These are phyloP conservation scores for Cardinalis cardinalis DNA, from an alignment of 2,113 vertebrate species.

Conservation along the genomic window DNA sequence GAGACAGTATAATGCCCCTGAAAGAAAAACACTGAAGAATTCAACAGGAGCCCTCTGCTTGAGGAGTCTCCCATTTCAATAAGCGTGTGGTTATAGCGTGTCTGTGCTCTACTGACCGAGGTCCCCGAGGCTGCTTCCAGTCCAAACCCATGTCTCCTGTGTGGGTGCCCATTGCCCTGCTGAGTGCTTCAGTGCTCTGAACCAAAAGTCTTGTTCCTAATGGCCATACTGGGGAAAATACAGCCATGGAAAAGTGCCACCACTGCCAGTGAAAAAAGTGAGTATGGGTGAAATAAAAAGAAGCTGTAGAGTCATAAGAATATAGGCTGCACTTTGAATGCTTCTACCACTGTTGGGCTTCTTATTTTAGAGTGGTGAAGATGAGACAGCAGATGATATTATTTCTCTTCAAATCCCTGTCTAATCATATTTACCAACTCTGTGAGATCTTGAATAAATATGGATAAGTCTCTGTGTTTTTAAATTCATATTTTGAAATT, in stretches of 20 bases:
- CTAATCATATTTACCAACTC: not conserved
- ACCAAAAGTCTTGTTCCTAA: conserved; percentile 7
- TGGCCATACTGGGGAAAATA: not conserved
- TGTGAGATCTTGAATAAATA: conserved; percentile 13
- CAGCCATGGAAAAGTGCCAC: not conserved
- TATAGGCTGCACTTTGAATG: not conserved
- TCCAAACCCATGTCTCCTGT: conserved; percentile 43
- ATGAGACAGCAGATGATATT: not conserved
- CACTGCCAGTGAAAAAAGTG: not conserved
- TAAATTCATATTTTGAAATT: conserved; percentile 26
- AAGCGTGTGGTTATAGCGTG: conserved; percentile 27
- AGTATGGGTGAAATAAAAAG: not conserved
- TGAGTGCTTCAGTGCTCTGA: not conserved
- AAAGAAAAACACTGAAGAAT: conserved; percentile 39
- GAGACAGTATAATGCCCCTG: conserved; percentile 3
- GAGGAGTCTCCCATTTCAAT: conserved; percentile 49
- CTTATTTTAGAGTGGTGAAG: not conserved
- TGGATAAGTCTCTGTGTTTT: conserved; percentile 15
- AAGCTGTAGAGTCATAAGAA: not conserved
- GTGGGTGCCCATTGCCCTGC: conserved; percentile 7
- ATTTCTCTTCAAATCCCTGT: not conserved
- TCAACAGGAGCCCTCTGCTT: conserved; percentile 7
- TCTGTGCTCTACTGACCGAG: conserved; percentile 30
- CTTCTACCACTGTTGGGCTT: not conserved
- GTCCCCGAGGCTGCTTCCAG: conserved; percentile 35